phyloP scores from a whole-genome alignment of 2,113 vertebrate genomes.

The Cromileptes altivelis region DNA sequence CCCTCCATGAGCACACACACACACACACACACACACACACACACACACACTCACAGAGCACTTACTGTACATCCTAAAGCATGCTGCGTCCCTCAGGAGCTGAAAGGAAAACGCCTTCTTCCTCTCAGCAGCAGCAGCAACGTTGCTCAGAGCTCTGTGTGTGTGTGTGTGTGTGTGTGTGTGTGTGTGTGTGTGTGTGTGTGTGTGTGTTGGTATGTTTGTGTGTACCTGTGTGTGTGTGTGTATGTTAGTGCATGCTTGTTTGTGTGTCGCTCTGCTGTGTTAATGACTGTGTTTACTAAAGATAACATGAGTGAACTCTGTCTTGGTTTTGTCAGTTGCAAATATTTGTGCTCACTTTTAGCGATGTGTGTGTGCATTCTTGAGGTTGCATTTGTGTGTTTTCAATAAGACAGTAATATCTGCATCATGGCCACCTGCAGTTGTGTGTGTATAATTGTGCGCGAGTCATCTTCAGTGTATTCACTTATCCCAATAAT shows the following conservation, averaged over 20 bases:
- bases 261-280: conserved; percentile 17
- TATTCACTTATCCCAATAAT: neutral
- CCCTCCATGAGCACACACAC: conserved; percentile 28
- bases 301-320: conserved; percentile 44
- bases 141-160: conserved; percentile 5
- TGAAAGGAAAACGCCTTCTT: conserved; percentile 76
- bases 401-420: neutral
- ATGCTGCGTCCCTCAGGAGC: conserved; percentile 73
- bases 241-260: conserved; percentile 2
- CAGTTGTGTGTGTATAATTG: neutral
- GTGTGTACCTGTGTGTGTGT: neutral
- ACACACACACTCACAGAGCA: conserved; percentile 57
- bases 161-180: conserved; percentile 32
- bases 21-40: conserved; percentile 38
- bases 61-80: conserved; percentile 79
- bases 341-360: conserved; percentile 3
- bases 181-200: neutral
- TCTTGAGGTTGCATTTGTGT: neutral
- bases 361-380: neutral
- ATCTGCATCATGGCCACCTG: neutral
- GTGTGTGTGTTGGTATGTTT: neutral
- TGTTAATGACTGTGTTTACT: conserved; percentile 21
- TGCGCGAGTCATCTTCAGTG: neutral
- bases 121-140: conserved; percentile 65
- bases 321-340: conserved; percentile 16